phyloP scores from a whole-genome alignment of 2,113 vertebrate species.

The Calyptommatus sinebrachiatus region DNA sequence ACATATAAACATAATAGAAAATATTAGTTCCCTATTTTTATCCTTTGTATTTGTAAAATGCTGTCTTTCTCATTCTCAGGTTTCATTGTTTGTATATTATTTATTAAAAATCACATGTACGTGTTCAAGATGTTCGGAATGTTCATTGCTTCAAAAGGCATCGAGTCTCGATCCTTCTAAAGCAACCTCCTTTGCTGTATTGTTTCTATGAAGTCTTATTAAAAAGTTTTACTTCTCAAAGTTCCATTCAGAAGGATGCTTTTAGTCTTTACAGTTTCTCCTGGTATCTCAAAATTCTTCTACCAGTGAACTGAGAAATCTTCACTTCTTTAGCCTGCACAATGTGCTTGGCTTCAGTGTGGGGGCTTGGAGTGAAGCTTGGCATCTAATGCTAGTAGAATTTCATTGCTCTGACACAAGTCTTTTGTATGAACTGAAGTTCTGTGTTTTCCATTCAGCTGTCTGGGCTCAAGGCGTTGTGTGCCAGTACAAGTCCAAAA shows the following conservation, averaged over 20 bases:
- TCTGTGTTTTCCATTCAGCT: constrained; percentile 9
- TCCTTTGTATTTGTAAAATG: too few species aligned
- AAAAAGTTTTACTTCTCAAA: not conserved
- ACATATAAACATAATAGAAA: too few species aligned
- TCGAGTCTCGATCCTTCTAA: not conserved
- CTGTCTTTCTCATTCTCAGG: too few species aligned
- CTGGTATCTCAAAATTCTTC: not conserved
- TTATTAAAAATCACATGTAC: too few species aligned
- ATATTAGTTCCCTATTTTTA: too few species aligned
- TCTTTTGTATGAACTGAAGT: not conserved
- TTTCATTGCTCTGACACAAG: constrained; percentile 11
- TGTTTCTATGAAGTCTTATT: not conserved
- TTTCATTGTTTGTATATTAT: too few species aligned
- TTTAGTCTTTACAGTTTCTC: not conserved
- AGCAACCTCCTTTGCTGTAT: not conserved
- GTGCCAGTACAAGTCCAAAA: not conserved
- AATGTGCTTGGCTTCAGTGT: constrained; percentile 4
- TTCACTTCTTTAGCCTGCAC: not conserved
- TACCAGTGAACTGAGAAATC: not conserved
- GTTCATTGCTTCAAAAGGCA: not conserved
- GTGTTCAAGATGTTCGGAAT: not conserved
- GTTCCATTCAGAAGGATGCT: not conserved
- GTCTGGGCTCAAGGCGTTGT: not conserved
- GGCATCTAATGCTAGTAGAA: not conserved
- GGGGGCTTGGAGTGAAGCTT: constrained; percentile 4